Conservation (phyloP, 2,113 vertebrate genomes). For the Colaptes auratus region DNA sequence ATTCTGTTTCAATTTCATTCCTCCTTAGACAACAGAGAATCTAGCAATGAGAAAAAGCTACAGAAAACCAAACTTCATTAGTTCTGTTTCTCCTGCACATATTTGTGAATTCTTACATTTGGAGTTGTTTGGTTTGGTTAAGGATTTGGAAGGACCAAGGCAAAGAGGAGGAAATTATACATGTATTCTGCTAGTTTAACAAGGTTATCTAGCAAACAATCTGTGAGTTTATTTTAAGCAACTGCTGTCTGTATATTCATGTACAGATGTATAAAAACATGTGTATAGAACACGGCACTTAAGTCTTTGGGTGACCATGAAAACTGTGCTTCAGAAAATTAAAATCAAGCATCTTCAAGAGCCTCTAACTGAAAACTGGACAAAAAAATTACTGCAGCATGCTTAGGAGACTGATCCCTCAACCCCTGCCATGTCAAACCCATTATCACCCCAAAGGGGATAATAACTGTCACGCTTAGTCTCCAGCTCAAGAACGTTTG, state of each 20-base stretch:
- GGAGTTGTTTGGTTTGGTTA: not conserved
- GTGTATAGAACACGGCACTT: not conserved
- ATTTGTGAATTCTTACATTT: not conserved
- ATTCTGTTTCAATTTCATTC: not conserved
- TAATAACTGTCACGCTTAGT: conserved; percentile 68
- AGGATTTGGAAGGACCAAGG: not conserved
- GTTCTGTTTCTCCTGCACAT: not conserved
- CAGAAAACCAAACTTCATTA: not conserved
- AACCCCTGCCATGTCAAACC: conserved; percentile 59
- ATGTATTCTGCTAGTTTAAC: not conserved
- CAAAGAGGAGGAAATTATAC: not conserved
- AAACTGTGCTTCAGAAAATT: not conserved
- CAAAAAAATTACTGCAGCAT: conserved; percentile 56
- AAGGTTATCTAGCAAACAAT: not conserved
- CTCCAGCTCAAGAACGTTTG: conserved; percentile 31
- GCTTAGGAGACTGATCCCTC: conserved; percentile 56
- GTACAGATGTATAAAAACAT: not conserved
- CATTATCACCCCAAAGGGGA: conserved; percentile 67
- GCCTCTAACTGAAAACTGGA: not conserved
- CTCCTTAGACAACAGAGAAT: not conserved
- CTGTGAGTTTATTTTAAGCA: not conserved
- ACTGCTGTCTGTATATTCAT: not conserved
- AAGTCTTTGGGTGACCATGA: not conserved
- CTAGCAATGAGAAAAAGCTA: not conserved
- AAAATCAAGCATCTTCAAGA: conserved; percentile 12